These are phyloP conservation scores for Haemorhous mexicanus DNA, from an alignment of 2,113 vertebrate species.

Conservation along the genomic window DNA sequence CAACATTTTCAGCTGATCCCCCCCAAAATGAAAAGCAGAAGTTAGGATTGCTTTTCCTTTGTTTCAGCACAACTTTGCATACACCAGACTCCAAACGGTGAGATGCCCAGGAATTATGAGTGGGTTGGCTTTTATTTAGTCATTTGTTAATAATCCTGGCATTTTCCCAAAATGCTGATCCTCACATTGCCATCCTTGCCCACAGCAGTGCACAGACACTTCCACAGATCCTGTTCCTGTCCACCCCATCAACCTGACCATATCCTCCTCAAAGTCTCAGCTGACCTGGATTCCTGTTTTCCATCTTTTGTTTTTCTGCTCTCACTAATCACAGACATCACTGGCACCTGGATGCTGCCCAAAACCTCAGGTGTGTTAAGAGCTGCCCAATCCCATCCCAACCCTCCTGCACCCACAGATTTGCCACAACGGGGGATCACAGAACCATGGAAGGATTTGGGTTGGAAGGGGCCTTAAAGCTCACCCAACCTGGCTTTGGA, in stretches of 20 bases:
- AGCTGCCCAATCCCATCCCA: neutral
- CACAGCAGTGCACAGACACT: neutral
- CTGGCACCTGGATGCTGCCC: neutral
- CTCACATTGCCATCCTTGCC: fast-evolving
- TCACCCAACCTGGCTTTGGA: neutral
- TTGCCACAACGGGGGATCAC: neutral
- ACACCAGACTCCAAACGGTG: neutral
- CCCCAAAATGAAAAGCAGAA: neutral
- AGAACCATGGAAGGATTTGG: neutral
- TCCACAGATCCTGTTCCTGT: neutral
- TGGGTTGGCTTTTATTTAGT: neutral
- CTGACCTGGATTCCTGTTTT: neutral
- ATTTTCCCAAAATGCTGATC: neutral
- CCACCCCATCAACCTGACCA: neutral
- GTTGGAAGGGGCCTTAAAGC: neutral
- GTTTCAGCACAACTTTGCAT: neutral
- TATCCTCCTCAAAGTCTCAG: neutral
- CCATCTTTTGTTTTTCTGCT: neutral
- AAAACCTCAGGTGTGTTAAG: neutral
- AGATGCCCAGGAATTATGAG: neutral
- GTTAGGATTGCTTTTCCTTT: neutral
- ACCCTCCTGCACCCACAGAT: neutral
- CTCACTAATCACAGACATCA: fast-evolving
- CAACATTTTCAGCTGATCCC: neutral
- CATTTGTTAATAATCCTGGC: neutral